These are phyloP conservation scores for Rhincodon typus DNA, from an alignment of 2,797 vertebrate genomes.

Conservation along the genomic window DNA sequence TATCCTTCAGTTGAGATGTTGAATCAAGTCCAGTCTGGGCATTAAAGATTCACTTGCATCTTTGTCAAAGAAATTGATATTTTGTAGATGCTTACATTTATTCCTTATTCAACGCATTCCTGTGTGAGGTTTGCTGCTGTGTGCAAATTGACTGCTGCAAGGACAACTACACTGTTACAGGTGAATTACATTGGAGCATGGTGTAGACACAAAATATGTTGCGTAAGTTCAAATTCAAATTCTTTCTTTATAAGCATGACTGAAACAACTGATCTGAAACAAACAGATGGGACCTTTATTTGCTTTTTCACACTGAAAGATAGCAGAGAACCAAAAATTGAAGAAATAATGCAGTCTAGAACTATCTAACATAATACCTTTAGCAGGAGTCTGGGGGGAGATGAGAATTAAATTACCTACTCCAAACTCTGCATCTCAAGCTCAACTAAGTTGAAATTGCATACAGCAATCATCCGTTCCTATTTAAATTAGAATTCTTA, in stretches of 20 bases:
- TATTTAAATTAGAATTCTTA: neutral
- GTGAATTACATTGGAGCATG: neutral
- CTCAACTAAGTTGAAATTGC: neutral
- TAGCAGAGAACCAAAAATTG: neutral
- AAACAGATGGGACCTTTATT: neutral
- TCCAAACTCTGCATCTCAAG: neutral
- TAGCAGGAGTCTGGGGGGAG: neutral
- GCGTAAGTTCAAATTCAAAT: neutral
- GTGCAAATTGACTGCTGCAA: neutral
- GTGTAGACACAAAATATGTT: neutral
- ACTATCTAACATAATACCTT: neutral
- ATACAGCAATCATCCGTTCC: neutral
- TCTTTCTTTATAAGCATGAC: neutral
- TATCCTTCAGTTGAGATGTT: neutral
- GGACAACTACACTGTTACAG: neutral
- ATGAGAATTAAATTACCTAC: neutral
- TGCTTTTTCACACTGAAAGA: neutral
- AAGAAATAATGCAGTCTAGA: neutral
- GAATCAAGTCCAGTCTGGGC: neutral
- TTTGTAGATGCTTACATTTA: neutral
- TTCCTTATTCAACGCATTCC: neutral
- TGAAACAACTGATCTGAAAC: neutral
- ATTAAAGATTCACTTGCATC: neutral
- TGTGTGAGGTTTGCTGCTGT: neutral
- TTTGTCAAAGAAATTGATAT: neutral